phyloP scores from a whole-genome alignment of 2,113 vertebrate genomes.

The Phaetusa simplex region DNA sequence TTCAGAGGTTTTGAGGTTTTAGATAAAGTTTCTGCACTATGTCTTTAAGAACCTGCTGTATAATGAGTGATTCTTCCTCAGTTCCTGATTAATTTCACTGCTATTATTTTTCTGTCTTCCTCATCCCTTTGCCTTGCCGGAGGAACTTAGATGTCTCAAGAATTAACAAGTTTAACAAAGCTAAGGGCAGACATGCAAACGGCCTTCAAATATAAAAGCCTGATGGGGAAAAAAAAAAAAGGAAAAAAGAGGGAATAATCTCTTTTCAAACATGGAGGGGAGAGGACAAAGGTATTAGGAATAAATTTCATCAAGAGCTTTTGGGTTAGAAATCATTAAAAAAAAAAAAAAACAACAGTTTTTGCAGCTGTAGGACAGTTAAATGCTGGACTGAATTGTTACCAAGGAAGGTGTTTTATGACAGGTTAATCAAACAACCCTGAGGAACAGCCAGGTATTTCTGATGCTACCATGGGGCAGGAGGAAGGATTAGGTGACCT shows the following conservation, averaged over 20 bases:
- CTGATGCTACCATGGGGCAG: neutral
- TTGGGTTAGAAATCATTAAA: neutral
- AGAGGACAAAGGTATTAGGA: neutral
- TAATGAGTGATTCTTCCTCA: neutral
- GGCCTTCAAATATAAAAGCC: neutral
- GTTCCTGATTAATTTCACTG: neutral
- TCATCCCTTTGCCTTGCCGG: neutral
- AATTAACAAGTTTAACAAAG: neutral
- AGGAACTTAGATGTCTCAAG: neutral
- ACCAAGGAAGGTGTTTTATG: neutral
- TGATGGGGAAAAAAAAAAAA: rapidly evolving
- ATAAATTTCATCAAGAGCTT: neutral
- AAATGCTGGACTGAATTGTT: neutral
- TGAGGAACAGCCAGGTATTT: neutral
- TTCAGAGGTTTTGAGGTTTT: neutral
- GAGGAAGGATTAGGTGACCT: neutral
- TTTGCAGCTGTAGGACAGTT: neutral
- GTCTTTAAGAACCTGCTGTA: neutral
- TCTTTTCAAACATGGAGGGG: neutral
- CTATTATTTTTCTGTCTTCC: neutral
- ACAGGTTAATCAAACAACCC: neutral
- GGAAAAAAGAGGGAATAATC: neutral
- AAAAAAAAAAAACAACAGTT: neutral
- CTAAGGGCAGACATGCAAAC: neutral
- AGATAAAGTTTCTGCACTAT: neutral